Evolutionary conservation across 92 coral and sea anemone species (phyloP).

Genomic region (Phymanthus crucifer): DNA sequence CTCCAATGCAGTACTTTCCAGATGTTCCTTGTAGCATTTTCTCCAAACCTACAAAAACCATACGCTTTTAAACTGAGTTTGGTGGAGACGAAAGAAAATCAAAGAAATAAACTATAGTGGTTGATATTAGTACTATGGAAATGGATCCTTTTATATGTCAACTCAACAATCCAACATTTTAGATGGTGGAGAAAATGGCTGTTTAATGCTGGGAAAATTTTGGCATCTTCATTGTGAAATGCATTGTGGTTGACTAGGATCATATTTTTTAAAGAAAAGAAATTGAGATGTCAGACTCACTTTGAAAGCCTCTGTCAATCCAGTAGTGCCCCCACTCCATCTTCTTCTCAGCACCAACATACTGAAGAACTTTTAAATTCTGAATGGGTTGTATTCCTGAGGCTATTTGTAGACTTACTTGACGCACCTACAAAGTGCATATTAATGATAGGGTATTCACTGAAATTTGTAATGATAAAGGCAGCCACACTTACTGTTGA

Average conservation of each 20-base stretch:
- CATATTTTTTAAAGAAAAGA: not conserved
- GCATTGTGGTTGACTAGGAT: no score
- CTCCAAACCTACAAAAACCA: slow-evolving; percentile 67
- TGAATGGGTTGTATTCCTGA: slow-evolving; percentile 86
- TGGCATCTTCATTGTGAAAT: no score
- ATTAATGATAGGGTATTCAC: no score
- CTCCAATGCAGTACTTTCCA: slow-evolving; percentile 96
- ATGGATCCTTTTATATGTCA: no score
- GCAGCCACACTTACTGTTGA: not conserved
- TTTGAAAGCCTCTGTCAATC: slow-evolving; percentile 84
- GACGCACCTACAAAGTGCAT: slow-evolving; percentile 57
- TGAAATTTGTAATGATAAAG: not conserved
- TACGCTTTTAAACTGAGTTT: not conserved
- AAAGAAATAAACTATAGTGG: no score
- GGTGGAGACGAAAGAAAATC: no score
- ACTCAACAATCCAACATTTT: no score
- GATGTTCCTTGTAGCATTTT: slow-evolving; percentile 70
- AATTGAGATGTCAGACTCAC: slow-evolving; percentile 37
- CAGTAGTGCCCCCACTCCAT: slow-evolving; percentile 92
- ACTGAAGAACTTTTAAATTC: slow-evolving; percentile 79
- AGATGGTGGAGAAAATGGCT: no score
- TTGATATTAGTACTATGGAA: no score
- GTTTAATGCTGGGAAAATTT: no score
- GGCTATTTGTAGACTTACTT: slow-evolving; percentile 53
- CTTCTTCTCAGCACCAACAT: slow-evolving; percentile 87